A percentile compares a stretch with the other conserved stretches of the same genome.
Evolutionary conservation across 2,113 vertebrate genomes (phyloP).

Genomic region (Ctenomys sociabilis): DNA sequence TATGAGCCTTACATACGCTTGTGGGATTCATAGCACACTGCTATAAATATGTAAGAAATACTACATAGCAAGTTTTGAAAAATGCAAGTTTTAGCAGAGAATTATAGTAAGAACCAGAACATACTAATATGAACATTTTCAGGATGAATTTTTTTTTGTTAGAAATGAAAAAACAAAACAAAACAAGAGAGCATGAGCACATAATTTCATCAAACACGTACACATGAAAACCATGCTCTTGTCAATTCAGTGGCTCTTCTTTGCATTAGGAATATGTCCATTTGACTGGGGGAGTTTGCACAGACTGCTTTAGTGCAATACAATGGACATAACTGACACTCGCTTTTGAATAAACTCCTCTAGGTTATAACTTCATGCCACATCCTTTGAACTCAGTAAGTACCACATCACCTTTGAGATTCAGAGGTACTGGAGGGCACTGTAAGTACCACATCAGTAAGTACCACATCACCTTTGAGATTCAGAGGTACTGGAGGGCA

Average conservation of each 20-base stretch:
- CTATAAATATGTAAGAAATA: slow-evolving; percentile 28
- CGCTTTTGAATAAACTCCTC: not conserved
- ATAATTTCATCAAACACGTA: slow-evolving; percentile 41
- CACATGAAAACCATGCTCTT: not conserved
- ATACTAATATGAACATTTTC: slow-evolving; percentile 69
- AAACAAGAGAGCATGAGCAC: slow-evolving; percentile 37
- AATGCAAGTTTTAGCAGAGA: slow-evolving; percentile 52
- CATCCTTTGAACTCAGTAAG: not conserved
- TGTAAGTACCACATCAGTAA: not conserved
- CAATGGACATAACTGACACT: not conserved
- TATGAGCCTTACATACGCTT: not conserved
- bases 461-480: not conserved
- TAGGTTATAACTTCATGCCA: not conserved
- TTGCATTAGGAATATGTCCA: not conserved
- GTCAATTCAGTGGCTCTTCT: not conserved
- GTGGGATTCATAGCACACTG: not conserved
- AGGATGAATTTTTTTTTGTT: slow-evolving; percentile 12
- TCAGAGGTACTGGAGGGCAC: not conserved
- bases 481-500: not conserved
- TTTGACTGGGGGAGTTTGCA: not conserved
- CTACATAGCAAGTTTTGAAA: slow-evolving; percentile 4
- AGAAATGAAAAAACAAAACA: slow-evolving; percentile 39
- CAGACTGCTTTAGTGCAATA: not conserved
- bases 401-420: not conserved
- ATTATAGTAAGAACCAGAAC: slow-evolving; percentile 49